Conservation (phyloP, 2,113 vertebrate genomes). For the Toxotes chatareus region DNA sequence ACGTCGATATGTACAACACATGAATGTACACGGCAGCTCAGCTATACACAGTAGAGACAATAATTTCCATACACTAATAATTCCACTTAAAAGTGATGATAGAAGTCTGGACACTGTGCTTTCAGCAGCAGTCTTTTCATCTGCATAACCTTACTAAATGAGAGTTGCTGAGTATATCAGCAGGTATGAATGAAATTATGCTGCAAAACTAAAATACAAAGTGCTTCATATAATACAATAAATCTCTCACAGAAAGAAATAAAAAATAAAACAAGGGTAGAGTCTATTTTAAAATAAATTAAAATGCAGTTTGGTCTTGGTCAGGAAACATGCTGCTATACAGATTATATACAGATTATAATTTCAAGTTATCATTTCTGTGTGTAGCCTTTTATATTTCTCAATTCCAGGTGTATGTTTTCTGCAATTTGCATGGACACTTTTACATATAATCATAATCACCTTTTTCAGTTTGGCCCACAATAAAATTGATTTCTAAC, state of each 20-base stretch:
- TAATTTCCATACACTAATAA: not conserved
- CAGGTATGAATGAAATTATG: not conserved
- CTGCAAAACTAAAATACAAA: not conserved
- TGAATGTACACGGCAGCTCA: not conserved
- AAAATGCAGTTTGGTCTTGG: not conserved
- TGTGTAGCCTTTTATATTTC: not conserved
- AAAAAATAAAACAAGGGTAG: not conserved
- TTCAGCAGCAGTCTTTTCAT: not conserved
- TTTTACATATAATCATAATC: constrained; percentile 47
- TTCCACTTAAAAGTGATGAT: not conserved
- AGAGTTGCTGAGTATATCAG: not conserved
- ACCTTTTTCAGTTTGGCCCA: constrained; percentile 35
- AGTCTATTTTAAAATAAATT: not conserved
- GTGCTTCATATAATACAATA: not conserved
- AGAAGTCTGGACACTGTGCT: not conserved
- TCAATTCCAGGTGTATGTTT: constrained; percentile 19
- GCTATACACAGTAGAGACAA: not conserved
- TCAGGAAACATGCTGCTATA: not conserved
- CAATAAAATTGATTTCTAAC: constrained; percentile 48
- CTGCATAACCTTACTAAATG: not conserved
- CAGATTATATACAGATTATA: not conserved
- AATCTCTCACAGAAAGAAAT: not conserved
- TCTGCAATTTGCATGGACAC: constrained; percentile 43
- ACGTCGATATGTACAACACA: not conserved
- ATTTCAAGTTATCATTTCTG: not conserved